Evolutionary conservation across 2,797 vertebrate genomes (phyloP), one percentile per base, ranked within the genome.

Genomic region (Helostoma temminkii): DNA sequence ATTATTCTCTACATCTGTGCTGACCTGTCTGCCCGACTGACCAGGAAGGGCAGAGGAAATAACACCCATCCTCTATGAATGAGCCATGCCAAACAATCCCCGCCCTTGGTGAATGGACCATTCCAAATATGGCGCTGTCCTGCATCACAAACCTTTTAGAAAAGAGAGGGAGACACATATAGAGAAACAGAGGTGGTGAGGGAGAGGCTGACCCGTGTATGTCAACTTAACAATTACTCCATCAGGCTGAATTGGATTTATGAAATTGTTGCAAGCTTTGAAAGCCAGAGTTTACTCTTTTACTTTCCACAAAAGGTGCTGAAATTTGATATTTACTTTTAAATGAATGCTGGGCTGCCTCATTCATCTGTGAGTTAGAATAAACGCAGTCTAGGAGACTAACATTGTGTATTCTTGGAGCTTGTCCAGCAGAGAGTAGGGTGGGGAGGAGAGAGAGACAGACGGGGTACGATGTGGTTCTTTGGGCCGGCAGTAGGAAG

Each of bases 21-120:
- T 48, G 67, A 63, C 76, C 84, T 36, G 81, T 48, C 42, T 43
- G 76, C 78, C 41, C 48, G 50, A 82, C 86, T 80, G 88, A 82
- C 66, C 91, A 90, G 90, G 88, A 92, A 90, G 90, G 80, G 71
- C 53, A 14, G 58, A 91, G 93, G 92, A 93, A 94, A 92, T 91
- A 91, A 93, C 92, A 93, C 90, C 92, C 91, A 91, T 92, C 91
- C 91, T 90, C 68, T 48, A 52, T 49, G 86, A 93, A 90, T 88
- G 88, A 90, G 68, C 90, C 77, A 12, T 81, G 85, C 85, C 85
- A 84, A 84, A 87, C 85, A 43, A 43, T 64, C 70, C 84, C 83
- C 83, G 67, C 87, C 87, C 86, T 63, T 45, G 65, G 55, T 58
- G 82, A 91, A 85, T 75, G 81, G 86, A 74, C 74, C 52, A 2